phyloP scores from a whole-genome alignment of 2,797 vertebrate species.

The Centropyge bicolor region DNA sequence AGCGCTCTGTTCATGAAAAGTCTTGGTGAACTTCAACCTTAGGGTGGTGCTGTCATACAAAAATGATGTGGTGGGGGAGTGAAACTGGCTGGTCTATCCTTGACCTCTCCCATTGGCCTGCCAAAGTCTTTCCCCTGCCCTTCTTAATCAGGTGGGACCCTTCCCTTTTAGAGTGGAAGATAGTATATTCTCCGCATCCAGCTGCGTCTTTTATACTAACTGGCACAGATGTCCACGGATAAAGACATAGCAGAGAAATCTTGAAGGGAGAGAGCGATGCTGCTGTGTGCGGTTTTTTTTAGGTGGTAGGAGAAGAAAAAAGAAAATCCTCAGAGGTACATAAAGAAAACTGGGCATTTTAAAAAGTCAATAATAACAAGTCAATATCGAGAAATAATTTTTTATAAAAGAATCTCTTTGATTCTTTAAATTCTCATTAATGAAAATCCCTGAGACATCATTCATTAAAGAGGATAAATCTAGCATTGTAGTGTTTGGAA shows the following conservation, averaged over 20 bases:
- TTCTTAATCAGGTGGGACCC: slow-evolving; percentile 86
- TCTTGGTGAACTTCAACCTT: slow-evolving; percentile 89
- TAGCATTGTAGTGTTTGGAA: neutral
- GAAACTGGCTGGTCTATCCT: slow-evolving; percentile 82
- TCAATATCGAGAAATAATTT: slow-evolving; percentile 16
- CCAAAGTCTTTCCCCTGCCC: slow-evolving; percentile 85
- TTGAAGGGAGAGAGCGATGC: slow-evolving; percentile 3
- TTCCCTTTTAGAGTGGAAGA: slow-evolving; percentile 75
- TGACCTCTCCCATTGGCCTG: slow-evolving; percentile 85
- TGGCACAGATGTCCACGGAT: slow-evolving; percentile 58
- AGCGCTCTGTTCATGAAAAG: slow-evolving; percentile 93
- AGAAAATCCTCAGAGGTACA: neutral
- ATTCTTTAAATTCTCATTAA: slow-evolving; percentile 6
- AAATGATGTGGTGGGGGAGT: slow-evolving; percentile 83
- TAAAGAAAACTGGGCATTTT: slow-evolving; percentile 24
- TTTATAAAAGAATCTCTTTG: neutral
- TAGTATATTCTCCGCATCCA: slow-evolving; percentile 70
- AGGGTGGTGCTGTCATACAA: slow-evolving; percentile 88
- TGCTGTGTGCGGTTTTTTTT: slow-evolving; percentile 11
- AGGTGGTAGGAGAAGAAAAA: neutral
- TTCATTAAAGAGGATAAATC: slow-evolving; percentile 3
- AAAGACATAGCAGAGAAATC: slow-evolving; percentile 43
- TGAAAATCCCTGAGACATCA: neutral
- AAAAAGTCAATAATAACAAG: slow-evolving; percentile 7
- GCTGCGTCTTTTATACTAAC: slow-evolving; percentile 71